Conservation (phyloP, 2,797 vertebrate species). For the Urophycis tenuis region DNA sequence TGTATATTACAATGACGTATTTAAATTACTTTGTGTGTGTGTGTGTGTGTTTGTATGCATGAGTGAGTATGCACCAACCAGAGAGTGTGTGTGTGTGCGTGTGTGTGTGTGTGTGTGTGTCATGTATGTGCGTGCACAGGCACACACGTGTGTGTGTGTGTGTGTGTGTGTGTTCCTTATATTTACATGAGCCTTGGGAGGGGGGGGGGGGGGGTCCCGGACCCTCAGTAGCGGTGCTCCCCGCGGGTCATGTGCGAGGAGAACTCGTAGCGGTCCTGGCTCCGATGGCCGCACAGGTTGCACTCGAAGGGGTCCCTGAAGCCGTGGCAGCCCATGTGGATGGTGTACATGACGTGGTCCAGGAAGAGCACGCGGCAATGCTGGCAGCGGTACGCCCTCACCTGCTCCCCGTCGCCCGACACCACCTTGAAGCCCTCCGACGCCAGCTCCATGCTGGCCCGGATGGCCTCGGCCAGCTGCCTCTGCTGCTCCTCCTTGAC, state of each 20-base stretch:
- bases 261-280: conserved; percentile 97
- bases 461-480: conserved; percentile 78
- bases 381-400: conserved; percentile 87
- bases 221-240: conserved; percentile 81
- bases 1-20: conserved; percentile 48
- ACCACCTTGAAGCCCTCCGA: conserved; percentile 89
- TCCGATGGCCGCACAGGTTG: conserved; percentile 96
- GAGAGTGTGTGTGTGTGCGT: background rate
- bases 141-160: background rate
- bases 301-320: conserved; percentile 97
- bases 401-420: conserved; percentile 80
- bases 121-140: conserved; percentile 2
- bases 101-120: background rate
- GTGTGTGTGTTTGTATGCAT: conserved; percentile 14
- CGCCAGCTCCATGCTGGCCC: conserved; percentile 76
- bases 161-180: conserved; percentile 14
- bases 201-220: no score
- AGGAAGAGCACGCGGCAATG: conserved; percentile 95
- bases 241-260: conserved; percentile 97
- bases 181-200: conserved; percentile 26
- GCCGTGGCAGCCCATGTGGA: conserved; percentile 98
- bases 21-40: conserved; percentile 23
- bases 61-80: conserved; percentile 9
- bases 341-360: conserved; percentile 99
- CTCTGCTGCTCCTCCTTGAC: conserved; percentile 89